Evolutionary conservation across 1,140 invertebrate genomes (phyloP), one percentile per base, ranked within the genome.

Genomic region (Manduca sexta): DNA sequence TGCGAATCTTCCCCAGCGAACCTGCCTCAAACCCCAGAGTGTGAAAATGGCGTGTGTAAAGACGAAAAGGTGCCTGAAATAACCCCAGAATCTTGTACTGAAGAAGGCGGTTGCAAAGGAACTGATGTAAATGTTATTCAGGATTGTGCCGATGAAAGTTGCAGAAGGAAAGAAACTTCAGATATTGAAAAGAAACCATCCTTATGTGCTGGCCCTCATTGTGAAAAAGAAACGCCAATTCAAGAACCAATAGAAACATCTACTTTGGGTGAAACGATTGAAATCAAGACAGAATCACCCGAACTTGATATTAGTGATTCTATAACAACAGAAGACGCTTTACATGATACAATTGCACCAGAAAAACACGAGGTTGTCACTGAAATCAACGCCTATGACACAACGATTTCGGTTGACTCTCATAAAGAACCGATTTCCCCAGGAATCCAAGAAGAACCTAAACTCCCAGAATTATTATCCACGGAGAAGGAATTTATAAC

Each of bases 121-220:
- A 34, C 5, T 12, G 58, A 61, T 33, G 49, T 63, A 46, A 51
- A 48, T 33, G 54, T 29, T 35, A 26, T 39, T 52, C 52, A 50
- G 33, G 56, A 70, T 50, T 84, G 81, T 52, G 49, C 13, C 15
- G 74, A 64, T 26, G 70, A 72, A 55, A 58, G 45, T n/a, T 84
- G 81, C 52, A 60, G 55, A 56, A 60, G 55, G 41, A 69, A 70
- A 48, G 74, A 76, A 53, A 21, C 45, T 46, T 6, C 64, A 30
- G 58, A 69, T 43, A 49, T 39, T 40, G 52, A 68, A 35, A 43
- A 40, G 41, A 55, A 58, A 26, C 4, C 57, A 42, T 11, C 43
- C 16, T 49, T 61, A 56, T 74, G 74, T 55, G 52, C 45, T 39
- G 63, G 60, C 43, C 37, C 61, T 56, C 46, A 66, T 43, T 70